A percentile compares a stretch with the other conserved stretches of the same genome.
phyloP scores from a whole-genome alignment of 2,797 vertebrate genomes.

The Chloroceryle amazona region DNA sequence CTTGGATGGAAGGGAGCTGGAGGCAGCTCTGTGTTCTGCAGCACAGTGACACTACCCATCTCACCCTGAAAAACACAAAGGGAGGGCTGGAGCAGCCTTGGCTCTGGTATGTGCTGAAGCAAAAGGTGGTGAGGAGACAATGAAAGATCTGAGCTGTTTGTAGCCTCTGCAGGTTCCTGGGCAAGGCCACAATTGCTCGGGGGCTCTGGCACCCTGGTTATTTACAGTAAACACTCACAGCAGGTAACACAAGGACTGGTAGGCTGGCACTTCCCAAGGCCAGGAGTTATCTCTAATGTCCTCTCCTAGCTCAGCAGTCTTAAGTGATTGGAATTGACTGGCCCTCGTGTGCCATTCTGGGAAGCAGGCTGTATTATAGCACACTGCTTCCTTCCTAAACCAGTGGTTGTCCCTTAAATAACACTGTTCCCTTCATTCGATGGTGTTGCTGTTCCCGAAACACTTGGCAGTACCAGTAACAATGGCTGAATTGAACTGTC shows the following conservation, averaged over 20 bases:
- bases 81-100: neutral
- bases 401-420: conserved; percentile 1
- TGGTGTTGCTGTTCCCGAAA: conserved; percentile 16
- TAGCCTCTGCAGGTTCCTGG: neutral
- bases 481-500: neutral
- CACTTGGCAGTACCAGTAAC: neutral
- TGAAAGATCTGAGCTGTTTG: neutral
- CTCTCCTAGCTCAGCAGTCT: neutral
- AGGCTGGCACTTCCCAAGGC: neutral
- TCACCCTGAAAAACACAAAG: neutral
- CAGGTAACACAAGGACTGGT: neutral
- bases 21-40: conserved; percentile 12
- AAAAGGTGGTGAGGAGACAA: neutral
- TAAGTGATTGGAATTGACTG: neutral
- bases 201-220: neutral
- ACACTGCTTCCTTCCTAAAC: conserved; percentile 46
- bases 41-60: neutral
- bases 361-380: neutral
- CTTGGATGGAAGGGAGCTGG: neutral
- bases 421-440: neutral
- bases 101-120: neutral
- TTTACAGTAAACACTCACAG: neutral
- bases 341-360: neutral
- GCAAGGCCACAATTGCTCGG: neutral
- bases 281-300: neutral